Conservation (phyloP, 1,140 invertebrate genomes). For the Bombus affinis region DNA sequence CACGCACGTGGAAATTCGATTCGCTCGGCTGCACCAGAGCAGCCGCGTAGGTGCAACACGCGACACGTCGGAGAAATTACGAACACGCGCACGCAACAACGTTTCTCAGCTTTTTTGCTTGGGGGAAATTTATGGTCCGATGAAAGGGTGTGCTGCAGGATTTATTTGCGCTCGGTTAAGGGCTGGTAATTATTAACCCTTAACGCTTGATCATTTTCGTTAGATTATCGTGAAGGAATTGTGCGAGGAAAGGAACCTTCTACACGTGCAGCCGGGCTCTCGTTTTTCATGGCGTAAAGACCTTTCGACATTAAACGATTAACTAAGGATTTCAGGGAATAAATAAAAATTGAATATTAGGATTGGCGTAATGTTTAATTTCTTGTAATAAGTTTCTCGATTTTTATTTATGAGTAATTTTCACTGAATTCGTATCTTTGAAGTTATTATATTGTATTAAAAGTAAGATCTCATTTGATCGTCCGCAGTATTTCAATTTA, state of each 20-base stretch:
- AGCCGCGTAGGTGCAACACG: slow-evolving; percentile 8
- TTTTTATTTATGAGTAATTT: too few relatives aligned
- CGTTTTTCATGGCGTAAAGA: neutral
- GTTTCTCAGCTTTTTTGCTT: neutral
- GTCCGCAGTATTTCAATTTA: neutral
- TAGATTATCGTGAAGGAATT: neutral
- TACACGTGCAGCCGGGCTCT: too few relatives aligned
- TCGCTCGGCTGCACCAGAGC: neutral
- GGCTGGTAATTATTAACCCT: neutral
- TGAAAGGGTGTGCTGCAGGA: neutral
- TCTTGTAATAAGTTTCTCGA: too few relatives aligned
- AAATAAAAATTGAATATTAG: too few relatives aligned
- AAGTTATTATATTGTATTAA: too few relatives aligned
- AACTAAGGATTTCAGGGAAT: too few relatives aligned
- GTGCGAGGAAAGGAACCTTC: neutral
- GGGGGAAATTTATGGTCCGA: neutral
- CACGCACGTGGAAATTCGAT: slow-evolving; percentile 37
- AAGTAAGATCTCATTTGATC: too few relatives aligned
- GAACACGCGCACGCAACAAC: too few relatives aligned
- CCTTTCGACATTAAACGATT: too few relatives aligned
- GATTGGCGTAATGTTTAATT: too few relatives aligned
- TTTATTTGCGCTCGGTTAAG: neutral
- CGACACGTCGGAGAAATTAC: neutral
- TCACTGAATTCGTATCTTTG: too few relatives aligned
- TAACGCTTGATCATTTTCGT: neutral